Evolutionary conservation across 2,797 vertebrate species (phyloP).

Genomic region (Aldrovandia affinis): DNA sequence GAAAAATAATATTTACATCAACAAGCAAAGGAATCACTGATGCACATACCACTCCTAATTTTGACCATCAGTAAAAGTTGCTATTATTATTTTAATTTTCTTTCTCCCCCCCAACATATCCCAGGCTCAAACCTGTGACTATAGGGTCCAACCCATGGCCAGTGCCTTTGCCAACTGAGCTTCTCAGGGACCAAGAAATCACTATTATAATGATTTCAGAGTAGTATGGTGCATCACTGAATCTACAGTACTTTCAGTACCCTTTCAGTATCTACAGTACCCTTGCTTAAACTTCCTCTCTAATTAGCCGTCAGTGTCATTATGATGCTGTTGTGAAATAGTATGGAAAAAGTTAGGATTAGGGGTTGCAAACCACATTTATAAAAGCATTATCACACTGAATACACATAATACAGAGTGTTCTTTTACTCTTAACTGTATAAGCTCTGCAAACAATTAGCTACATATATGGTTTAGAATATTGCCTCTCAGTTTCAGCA

Average conservation of each 20-base stretch:
- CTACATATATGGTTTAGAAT: constrained; percentile 73
- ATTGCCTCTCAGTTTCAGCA: constrained; percentile 71
- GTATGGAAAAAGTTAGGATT: constrained; percentile 30
- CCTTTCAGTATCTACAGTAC: neutral
- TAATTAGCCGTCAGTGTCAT: constrained; percentile 21
- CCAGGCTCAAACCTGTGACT: too few relatives aligned
- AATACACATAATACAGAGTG: constrained; percentile 47
- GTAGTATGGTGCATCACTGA: constrained; percentile 7
- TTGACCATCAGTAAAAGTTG: neutral
- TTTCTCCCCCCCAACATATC: too few relatives aligned
- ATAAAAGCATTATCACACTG: constrained; percentile 67
- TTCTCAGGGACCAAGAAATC: too few relatives aligned
- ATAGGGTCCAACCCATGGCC: too few relatives aligned
- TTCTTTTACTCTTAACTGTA: constrained; percentile 20
- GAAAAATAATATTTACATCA: constrained; percentile 32
- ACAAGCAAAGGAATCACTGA: neutral
- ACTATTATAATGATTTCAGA: too few relatives aligned
- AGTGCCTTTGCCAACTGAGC: too few relatives aligned
- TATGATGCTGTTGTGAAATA: neutral
- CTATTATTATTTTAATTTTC: neutral
- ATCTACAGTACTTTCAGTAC: too few relatives aligned
- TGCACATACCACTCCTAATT: constrained; percentile 16
- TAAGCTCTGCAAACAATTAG: constrained; percentile 51
- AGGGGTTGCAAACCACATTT: constrained; percentile 50
- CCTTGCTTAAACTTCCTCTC: neutral